Evolutionary conservation across 2,888 invertebrate genomes (phyloP), one percentile per base, ranked within the genome.

Genomic region (Eupithecia subumbrata): DNA sequence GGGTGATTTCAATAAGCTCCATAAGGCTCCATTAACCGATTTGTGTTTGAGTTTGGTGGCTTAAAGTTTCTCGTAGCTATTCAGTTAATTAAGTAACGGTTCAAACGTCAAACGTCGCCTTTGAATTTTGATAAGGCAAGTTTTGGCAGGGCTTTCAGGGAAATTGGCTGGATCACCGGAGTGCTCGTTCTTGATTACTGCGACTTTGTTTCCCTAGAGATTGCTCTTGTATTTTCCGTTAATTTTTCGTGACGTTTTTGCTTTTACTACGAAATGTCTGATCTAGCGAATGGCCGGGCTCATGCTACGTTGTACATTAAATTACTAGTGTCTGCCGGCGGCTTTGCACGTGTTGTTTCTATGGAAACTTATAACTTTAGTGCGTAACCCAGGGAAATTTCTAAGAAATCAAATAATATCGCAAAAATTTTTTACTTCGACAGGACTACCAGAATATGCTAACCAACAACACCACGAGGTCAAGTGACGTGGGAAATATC

Each of bases 11-110:
- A 92, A 91, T 92, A 87, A 89, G 91, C 90, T 90, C 91, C 92
- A 93, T 94, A 93, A 93, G 89, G 91, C 90, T 90, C 92, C 92
- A 93, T 94, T 93, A 93, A 90, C 90, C 92, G 92, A 93, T 93
- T 92, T 90, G 89, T 84, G 89, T 90, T 86, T 82, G 85, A 90
- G 86, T 89, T 91, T 86, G 88, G 85, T 84, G 83, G 87, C 86
- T 88, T 87, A 87, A 90, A 92, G 89, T 92, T 92, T 86, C 83
- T 87, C 81, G 83, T 70, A 80, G 87, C 88, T 85, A 87, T 87
- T 84, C 83, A 85, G 83, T 88, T 91, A 87, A 91, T 91, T 89
- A 88, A 86, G 83, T 83, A 84, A 84, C 84, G 81, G 85, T 84
- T 85, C 83, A 83, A 81, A 83, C 79, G 84, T 84, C 82, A 83